Percentiles rank a stretch among this genome's conserved stretches.
Evolutionary conservation across 2,888 invertebrate species (phyloP).

Genomic region (Seladonia tumulorum): DNA sequence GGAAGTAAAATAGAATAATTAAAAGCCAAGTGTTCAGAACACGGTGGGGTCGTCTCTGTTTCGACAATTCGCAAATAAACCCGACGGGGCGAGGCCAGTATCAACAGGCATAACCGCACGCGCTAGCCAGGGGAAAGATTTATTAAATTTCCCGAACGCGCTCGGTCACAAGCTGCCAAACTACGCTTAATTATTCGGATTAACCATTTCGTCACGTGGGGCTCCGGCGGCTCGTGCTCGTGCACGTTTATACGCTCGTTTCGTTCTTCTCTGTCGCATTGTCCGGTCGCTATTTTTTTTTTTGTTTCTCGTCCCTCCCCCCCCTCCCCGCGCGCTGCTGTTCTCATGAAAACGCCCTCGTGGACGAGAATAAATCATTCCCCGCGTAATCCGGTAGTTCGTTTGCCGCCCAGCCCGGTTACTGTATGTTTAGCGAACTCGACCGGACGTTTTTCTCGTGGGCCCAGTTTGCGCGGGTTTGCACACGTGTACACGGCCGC

Average conservation of each 20-base stretch:
- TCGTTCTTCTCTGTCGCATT: background rate
- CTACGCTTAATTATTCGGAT: slow-evolving; percentile 64
- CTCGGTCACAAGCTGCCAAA: slow-evolving; percentile 60
- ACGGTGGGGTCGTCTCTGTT: background rate
- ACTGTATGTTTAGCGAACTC: slow-evolving; percentile 47
- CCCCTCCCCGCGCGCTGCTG: background rate
- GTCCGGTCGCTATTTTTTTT: background rate
- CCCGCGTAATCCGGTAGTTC: slow-evolving; percentile 57
- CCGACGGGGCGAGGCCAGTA: slow-evolving; percentile 9
- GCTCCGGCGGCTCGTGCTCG: slow-evolving; percentile 24
- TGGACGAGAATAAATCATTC: slow-evolving; percentile 53
- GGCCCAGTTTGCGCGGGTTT: slow-evolving; percentile 4
- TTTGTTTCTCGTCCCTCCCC: too few relatives aligned
- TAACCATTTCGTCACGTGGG: slow-evolving; percentile 60
- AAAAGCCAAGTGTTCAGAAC: slow-evolving; percentile 47
- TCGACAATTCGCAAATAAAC: slow-evolving; percentile 46
- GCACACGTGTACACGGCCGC: background rate
- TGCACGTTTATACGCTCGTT: background rate
- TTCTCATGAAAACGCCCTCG: slow-evolving; percentile 26
- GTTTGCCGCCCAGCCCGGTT: slow-evolving; percentile 36
- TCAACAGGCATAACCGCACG: slow-evolving; percentile 56
- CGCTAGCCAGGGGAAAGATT: slow-evolving; percentile 43
- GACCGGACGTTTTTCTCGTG: slow-evolving; percentile 35
- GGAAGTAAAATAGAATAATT: slow-evolving; percentile 55
- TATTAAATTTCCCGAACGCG: slow-evolving; percentile 59